Conservation (phyloP, 2,113 vertebrate genomes). For the Montifringilla adamsi region DNA sequence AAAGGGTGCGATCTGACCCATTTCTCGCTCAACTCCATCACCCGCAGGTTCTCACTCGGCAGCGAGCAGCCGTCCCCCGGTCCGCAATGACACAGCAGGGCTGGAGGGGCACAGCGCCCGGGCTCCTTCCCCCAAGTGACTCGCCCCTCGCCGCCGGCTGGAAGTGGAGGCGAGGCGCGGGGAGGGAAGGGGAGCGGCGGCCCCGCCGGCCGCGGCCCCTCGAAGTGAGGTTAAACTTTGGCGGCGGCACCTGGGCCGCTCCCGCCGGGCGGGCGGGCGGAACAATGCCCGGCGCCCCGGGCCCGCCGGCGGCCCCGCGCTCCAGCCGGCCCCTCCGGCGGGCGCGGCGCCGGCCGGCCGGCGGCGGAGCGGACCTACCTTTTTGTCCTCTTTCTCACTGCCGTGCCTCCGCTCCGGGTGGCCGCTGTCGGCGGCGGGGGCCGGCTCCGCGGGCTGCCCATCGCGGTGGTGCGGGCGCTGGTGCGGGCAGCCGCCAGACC, state of each 20-base stretch:
- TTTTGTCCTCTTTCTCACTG: slow-evolving; percentile 76
- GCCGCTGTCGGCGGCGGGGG: slow-evolving; percentile 67
- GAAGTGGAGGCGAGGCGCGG: neutral
- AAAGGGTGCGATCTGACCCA: slow-evolving; percentile 38
- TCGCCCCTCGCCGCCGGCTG: neutral
- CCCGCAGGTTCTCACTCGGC: slow-evolving; percentile 9
- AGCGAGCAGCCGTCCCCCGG: slow-evolving; percentile 17
- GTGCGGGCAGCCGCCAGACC: slow-evolving; percentile 78
- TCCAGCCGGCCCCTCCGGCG: too few species aligned
- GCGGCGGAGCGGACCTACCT: slow-evolving; percentile 72
- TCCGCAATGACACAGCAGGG: slow-evolving; percentile 76
- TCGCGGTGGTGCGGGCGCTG: slow-evolving; percentile 72
- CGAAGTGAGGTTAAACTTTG: slow-evolving; percentile 66
- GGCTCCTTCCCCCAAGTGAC: slow-evolving; percentile 12
- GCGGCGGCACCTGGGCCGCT: slow-evolving; percentile 9
- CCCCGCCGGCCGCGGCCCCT: neutral
- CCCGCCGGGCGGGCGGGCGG: neutral
- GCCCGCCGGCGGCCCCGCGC: neutral
- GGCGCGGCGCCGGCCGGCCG: too few species aligned
- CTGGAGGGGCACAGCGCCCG: neutral
- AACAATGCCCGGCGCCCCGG: neutral
- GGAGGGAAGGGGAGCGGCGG: neutral
- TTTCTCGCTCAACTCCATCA: slow-evolving; percentile 53
- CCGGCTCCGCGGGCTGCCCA: slow-evolving; percentile 71
- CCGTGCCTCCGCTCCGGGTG: slow-evolving; percentile 67